Percentiles rank a stretch among this genome's conserved stretches.
Evolutionary conservation across 2,797 vertebrate genomes (phyloP).

Genomic region (Tauraco hartlaubi): DNA sequence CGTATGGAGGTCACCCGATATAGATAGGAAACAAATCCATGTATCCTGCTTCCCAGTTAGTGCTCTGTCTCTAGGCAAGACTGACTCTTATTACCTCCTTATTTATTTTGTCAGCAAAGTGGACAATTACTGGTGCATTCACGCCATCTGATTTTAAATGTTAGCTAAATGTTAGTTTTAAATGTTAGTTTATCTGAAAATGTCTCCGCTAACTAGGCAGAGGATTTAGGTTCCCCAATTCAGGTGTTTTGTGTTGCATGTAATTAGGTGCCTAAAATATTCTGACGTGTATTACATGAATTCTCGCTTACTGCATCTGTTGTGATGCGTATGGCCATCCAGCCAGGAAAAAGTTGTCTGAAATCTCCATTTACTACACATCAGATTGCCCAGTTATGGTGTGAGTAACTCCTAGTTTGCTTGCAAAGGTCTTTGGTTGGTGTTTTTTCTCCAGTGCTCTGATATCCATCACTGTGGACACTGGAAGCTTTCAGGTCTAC

Average conservation of each 20-base stretch:
- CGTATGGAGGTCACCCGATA: not conserved
- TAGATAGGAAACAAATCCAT: not conserved
- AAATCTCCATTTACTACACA: not conserved
- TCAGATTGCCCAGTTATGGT: not conserved
- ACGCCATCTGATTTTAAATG: not conserved
- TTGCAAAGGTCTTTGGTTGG: not conserved
- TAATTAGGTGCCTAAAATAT: not conserved
- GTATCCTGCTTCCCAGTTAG: not conserved
- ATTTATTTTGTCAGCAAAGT: not conserved
- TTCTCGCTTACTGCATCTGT: not conserved
- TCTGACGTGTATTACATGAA: not conserved
- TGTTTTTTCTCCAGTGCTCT: not conserved
- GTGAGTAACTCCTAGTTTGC: not conserved
- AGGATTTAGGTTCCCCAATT: not conserved
- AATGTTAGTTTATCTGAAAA: not conserved
- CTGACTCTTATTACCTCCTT: not conserved
- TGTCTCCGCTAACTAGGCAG: not conserved
- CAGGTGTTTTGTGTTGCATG: not conserved
- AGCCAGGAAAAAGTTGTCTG: not conserved
- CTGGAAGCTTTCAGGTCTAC: not conserved
- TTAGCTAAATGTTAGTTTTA: not conserved
- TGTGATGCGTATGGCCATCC: not conserved
- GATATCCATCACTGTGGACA: not conserved
- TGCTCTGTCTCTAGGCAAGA: not conserved
- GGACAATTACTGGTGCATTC: not conserved